Evolutionary conservation across 1,140 invertebrate species (phyloP), one percentile per base, ranked within the genome.

Genomic region (Spodoptera litura): DNA sequence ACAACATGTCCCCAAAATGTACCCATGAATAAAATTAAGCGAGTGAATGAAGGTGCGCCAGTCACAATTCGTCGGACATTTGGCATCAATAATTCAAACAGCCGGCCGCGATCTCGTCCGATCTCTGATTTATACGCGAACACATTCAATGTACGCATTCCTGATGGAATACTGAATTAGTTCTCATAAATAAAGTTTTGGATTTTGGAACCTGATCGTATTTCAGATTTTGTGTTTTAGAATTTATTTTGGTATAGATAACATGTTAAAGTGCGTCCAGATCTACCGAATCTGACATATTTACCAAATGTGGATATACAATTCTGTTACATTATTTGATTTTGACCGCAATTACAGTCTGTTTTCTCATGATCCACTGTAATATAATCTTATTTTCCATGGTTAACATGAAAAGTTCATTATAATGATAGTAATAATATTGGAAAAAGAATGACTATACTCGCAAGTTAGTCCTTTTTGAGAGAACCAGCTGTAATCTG

Each of bases 11-110:
- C 66, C 25, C 52, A 70, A 68, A 70, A 70, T 20, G 25, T 53
- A 27, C 49, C 25, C 25, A 70, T 70, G 66, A 71, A 71, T 71
- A 52, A 56, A 52, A 71, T 71, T 71, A 71, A 38, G 27, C 52
- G 27, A 15, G 35, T 55, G 52, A 56, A 71, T 27, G 66, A 53
- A 71, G 68, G 53, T 71, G 62, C 49, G 51, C 73, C 58, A 71
- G 81, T 82, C 79, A 81, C 78, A 80, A 78, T 79, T 53, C 70
- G 64, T 38, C 62, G 72, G 78, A 80, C 79, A 80, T 82, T 82
- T 82, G 79, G 8, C 81, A 84, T 86, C 74, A 85, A 85, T 85
- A 85, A 86, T 86, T 86, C 83, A 85, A 79, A 79, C 77, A 74
- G 51, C 44, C 70, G 70, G 80, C 80, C 79, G 62, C 78, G 51